Evolutionary conservation across 2,113 vertebrate genomes (phyloP).

Genomic region (Etia nguti): DNA sequence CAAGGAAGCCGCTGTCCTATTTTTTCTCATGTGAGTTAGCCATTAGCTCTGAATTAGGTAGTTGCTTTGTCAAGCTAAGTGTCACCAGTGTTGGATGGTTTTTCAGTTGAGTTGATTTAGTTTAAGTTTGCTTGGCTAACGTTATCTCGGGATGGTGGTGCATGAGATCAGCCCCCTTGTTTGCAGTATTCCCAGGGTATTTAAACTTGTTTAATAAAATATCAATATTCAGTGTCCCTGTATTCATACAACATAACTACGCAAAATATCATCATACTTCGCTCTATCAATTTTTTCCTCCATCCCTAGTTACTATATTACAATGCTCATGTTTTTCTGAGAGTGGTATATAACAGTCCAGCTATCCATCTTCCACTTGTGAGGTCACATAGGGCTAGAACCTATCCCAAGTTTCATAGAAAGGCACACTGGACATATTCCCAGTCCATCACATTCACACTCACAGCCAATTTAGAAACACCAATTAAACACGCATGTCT

Average conservation of each 20-base stretch:
- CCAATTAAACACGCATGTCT: background rate
- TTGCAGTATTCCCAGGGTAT: background rate
- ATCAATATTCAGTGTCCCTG: background rate
- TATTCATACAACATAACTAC: background rate
- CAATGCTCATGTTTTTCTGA: background rate
- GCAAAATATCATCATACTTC: background rate
- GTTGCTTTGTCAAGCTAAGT: background rate
- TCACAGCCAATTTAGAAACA: background rate
- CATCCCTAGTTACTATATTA: background rate
- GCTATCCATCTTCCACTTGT: background rate
- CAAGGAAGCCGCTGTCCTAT: background rate
- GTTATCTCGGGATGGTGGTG: background rate
- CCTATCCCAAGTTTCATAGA: background rate
- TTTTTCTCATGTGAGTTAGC: background rate
- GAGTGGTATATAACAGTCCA: background rate
- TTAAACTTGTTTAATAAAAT: background rate
- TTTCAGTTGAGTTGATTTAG: background rate
- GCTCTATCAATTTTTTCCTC: background rate
- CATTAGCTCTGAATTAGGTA: background rate
- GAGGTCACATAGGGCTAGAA: background rate
- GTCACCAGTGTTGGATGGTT: background rate
- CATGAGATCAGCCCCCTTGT: background rate
- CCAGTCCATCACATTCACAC: background rate
- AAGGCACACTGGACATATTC: background rate
- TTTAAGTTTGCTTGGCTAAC: background rate